A percentile compares a stretch with the other conserved stretches of the same genome.
Conservation (phyloP, 2,797 vertebrate species). For the Thalassophryne amazonica region DNA sequence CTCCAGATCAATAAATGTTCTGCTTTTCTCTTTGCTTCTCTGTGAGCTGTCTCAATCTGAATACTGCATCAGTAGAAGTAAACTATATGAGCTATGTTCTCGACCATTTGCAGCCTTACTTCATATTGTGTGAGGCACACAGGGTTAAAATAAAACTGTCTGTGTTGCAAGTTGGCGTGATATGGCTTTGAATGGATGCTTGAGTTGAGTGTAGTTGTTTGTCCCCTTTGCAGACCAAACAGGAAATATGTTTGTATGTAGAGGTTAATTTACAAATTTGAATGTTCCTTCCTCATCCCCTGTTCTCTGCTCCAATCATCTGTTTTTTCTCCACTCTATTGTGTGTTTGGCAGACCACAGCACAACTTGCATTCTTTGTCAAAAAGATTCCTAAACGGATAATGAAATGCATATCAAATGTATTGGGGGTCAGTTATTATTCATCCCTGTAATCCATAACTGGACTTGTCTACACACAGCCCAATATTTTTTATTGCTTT, state of each 20-base stretch:
- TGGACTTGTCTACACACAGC: no score
- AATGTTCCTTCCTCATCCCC: conserved; percentile 1
- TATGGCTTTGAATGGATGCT: conserved; percentile 15
- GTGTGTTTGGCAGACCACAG: conserved; percentile 49
- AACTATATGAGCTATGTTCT: no score
- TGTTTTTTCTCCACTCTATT: conserved; percentile 22
- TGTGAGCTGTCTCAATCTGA: no score
- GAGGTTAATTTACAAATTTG: conserved; percentile 3
- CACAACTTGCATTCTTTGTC: no score
- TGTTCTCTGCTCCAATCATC: background rate
- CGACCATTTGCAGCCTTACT: background rate
- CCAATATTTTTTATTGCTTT: conserved; percentile 20
- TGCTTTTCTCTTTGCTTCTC: no score
- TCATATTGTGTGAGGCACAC: conserved; percentile 4
- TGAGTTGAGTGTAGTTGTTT: conserved; percentile 19
- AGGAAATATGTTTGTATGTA: background rate
- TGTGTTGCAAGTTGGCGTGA: conserved; percentile 9
- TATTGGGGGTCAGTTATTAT: no score
- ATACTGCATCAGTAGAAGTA: no score
- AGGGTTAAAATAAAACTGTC: conserved; percentile 35
- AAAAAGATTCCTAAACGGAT: no score
- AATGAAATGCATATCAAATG: no score
- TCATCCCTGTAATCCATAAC: no score
- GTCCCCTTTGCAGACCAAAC: conserved; percentile 34
- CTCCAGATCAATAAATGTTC: no score